Evolutionary conservation across 2,888 invertebrate genomes (phyloP).

Genomic region (Napeogenes inachia): DNA sequence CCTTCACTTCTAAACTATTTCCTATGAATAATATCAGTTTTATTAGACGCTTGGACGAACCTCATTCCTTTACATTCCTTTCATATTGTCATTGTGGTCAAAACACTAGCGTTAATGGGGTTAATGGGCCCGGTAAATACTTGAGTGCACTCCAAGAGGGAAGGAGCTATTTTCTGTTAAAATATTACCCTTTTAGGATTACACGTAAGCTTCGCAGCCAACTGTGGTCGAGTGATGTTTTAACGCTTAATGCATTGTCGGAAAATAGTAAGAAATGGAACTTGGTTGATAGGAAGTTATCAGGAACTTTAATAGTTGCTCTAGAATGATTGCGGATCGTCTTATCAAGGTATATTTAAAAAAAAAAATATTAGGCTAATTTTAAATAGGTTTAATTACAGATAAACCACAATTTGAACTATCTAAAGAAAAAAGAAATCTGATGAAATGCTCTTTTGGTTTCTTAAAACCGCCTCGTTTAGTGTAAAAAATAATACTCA

Average conservation of each 20-base stretch:
- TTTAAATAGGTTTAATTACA: too few species aligned
- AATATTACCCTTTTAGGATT: slow-evolving; percentile 71
- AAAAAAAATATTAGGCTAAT: neutral
- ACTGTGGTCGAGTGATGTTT: slow-evolving; percentile 45
- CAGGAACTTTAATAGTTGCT: neutral
- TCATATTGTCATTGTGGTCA: slow-evolving; percentile 40
- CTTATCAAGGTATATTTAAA: neutral
- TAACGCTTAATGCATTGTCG: slow-evolving; percentile 23
- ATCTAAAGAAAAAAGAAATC: neutral
- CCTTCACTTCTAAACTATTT: neutral
- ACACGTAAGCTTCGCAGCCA: slow-evolving; percentile 48
- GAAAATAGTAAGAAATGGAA: slow-evolving; percentile 16
- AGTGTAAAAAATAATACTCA: neutral
- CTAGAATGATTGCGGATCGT: neutral
- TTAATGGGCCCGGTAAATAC: slow-evolving; percentile 62
- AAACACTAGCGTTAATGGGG: slow-evolving; percentile 55
- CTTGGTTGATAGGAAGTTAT: neutral
- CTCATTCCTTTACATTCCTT: slow-evolving; percentile 12
- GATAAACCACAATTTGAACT: neutral
- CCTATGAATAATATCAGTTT: neutral
- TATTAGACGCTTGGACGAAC: neutral
- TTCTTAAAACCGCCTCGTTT: too few species aligned
- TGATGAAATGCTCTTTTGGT: neutral
- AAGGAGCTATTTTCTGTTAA: slow-evolving; percentile 60
- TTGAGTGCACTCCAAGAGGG: slow-evolving; percentile 57